Conservation (phyloP, 2,797 vertebrate species). For the Schizothorax lantsangensis region DNA sequence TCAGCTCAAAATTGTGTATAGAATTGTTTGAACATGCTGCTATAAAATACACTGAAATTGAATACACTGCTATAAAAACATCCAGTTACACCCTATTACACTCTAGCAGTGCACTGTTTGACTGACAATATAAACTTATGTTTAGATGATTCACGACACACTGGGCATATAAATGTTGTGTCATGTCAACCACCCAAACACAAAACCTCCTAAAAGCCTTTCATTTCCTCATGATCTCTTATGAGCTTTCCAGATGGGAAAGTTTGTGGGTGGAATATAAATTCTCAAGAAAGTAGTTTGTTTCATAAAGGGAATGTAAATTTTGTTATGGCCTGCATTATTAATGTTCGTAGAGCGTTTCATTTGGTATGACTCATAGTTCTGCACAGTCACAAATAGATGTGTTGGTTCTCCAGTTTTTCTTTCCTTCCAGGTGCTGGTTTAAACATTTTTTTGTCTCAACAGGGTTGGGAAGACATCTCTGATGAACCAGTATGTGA, state of each 20-base stretch:
- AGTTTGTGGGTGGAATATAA: not conserved
- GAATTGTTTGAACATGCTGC: not conserved
- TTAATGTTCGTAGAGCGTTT: not conserved
- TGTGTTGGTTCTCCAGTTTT: not conserved
- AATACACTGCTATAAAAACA: not conserved
- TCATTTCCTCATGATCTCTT: not conserved
- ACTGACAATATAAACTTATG: not conserved
- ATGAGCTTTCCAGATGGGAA: not conserved
- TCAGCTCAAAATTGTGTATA: not conserved
- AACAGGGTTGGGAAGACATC: constrained; percentile 97
- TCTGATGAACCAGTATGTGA: constrained; percentile 99
- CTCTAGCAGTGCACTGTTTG: not conserved
- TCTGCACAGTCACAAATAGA: not conserved
- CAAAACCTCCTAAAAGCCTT: not conserved
- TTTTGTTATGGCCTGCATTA: not conserved
- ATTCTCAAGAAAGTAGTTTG: not conserved
- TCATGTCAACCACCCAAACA: not conserved
- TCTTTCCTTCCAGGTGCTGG: not conserved
- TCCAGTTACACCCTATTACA: not conserved
- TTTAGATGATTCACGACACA: not conserved
- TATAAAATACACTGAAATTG: not conserved
- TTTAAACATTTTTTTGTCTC: constrained; percentile 37
- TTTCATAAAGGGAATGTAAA: not conserved
- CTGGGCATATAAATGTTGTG: not conserved
- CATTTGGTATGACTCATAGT: constrained; percentile 1